Evolutionary conservation across 1,140 invertebrate species (phyloP).

Genomic region (Nixonia krombeini): DNA sequence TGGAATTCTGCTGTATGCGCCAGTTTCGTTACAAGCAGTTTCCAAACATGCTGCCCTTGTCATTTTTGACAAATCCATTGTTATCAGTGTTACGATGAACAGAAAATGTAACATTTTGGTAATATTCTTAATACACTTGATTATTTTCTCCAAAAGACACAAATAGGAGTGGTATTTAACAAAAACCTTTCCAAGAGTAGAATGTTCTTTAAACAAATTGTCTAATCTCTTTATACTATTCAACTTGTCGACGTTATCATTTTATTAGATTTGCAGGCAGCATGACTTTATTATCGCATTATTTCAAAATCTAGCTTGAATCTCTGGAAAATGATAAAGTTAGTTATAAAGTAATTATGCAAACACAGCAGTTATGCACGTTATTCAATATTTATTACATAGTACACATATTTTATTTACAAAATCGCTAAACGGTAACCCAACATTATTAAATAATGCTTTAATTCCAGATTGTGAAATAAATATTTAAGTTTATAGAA

Average conservation of each 20-base stretch:
- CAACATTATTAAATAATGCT: background rate
- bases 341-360: background rate
- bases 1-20: constrained; percentile 23
- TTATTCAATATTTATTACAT: no score
- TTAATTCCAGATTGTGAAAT: background rate
- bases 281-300: background rate
- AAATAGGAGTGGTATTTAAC: no score
- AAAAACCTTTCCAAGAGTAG: no score
- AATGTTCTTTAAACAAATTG: no score
- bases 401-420: no score
- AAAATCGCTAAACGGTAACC: no score
- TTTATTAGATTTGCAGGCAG: background rate
- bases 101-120: no score
- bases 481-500: background rate
- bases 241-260: background rate
- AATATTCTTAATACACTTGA: no score
- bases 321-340: background rate
- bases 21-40: constrained; percentile 12
- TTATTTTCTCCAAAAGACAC: no score
- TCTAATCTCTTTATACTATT: background rate
- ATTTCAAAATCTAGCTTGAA: background rate
- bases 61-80: no score
- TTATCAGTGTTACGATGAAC: no score
- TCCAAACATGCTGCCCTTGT: background rate
- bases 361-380: no score